Percentiles rank a stretch among this genome's conserved stretches.
These are phyloP conservation scores for Hirtodrosophila cameraria DNA, from an alignment of 2,888 invertebrate species.

Conservation along the genomic window DNA sequence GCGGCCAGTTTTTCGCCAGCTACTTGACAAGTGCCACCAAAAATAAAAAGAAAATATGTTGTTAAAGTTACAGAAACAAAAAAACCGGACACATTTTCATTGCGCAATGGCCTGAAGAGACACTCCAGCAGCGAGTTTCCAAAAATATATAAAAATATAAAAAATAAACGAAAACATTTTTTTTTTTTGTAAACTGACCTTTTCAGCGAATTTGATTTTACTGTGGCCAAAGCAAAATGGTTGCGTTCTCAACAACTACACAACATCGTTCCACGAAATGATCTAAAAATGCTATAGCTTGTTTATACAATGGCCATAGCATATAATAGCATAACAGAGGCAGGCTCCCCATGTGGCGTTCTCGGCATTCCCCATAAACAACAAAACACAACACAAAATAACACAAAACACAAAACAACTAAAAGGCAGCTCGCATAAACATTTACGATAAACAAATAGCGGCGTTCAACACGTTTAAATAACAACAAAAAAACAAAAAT, in stretches of 20 bases:
- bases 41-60: slow-evolving; percentile 24
- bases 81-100: slow-evolving; percentile 62
- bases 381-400: slow-evolving; percentile 42
- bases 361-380: slow-evolving; percentile 52
- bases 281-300: slow-evolving; percentile 50
- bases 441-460: slow-evolving; percentile 73
- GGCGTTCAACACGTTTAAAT: slow-evolving; percentile 40
- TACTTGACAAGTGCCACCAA: slow-evolving; percentile 60
- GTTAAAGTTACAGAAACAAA: too few relatives aligned
- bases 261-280: slow-evolving; percentile 40
- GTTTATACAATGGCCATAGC: slow-evolving; percentile 48
- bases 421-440: slow-evolving; percentile 47
- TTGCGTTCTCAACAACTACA: slow-evolving; percentile 15
- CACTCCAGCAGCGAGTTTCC: slow-evolving; percentile 8
- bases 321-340: too few relatives aligned
- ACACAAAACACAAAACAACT: slow-evolving; percentile 36
- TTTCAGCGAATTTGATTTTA: slow-evolving; percentile 40
- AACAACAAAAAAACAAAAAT: slow-evolving; percentile 14
- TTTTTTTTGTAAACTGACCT: slow-evolving; percentile 58
- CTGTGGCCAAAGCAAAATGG: slow-evolving; percentile 11
- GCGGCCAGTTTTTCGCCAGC: slow-evolving; percentile 25
- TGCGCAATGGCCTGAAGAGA: slow-evolving; percentile 65
- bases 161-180: too few relatives aligned
- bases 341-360: slow-evolving; percentile 59
- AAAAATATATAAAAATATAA: slow-evolving; percentile 5